Percentiles rank a stretch among this genome's conserved stretches.
phyloP scores from a whole-genome alignment of 2,888 invertebrate species.

The Aplocera efformata region DNA sequence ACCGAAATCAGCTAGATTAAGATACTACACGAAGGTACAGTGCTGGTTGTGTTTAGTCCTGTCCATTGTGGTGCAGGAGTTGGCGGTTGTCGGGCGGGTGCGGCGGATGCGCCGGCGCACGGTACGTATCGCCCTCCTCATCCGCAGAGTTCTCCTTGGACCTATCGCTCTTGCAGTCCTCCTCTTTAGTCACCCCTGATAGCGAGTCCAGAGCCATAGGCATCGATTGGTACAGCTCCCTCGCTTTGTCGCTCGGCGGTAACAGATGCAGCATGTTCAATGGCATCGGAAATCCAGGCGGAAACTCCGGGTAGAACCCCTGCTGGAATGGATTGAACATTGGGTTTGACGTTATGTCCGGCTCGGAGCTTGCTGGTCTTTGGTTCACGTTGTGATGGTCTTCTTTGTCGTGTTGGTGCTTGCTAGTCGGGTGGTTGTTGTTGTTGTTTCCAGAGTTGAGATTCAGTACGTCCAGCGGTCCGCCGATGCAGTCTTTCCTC shows the following conservation, averaged over 20 bases:
- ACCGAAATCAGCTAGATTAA: slow-evolving; percentile 12
- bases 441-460: slow-evolving; percentile 82
- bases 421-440: slow-evolving; percentile 75
- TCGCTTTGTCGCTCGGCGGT: slow-evolving; percentile 88
- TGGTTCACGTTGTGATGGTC: slow-evolving; percentile 67
- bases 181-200: slow-evolving; percentile 77
- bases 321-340: slow-evolving; percentile 89
- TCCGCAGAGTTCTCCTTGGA: slow-evolving; percentile 83
- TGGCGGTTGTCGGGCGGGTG: slow-evolving; percentile 83
- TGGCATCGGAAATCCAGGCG: slow-evolving; percentile 89
- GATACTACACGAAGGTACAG: slow-evolving; percentile 32
- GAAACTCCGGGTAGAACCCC: slow-evolving; percentile 91
- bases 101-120: slow-evolving; percentile 78
- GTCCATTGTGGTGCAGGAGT: slow-evolving; percentile 88
- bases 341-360: slow-evolving; percentile 82
- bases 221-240: slow-evolving; percentile 82
- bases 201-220: slow-evolving; percentile 80
- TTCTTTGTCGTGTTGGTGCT: slow-evolving; percentile 75
- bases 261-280: slow-evolving; percentile 91
- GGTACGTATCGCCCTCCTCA: slow-evolving; percentile 75
- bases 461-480: slow-evolving; percentile 86
- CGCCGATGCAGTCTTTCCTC: slow-evolving; percentile 92
- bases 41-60: slow-evolving; percentile 80
- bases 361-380: slow-evolving; percentile 84
- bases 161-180: slow-evolving; percentile 83